A percentile compares a stretch with the other conserved stretches of the same genome.
Conservation (phyloP, 2,888 invertebrate species). For the Deroplatys truncata region DNA sequence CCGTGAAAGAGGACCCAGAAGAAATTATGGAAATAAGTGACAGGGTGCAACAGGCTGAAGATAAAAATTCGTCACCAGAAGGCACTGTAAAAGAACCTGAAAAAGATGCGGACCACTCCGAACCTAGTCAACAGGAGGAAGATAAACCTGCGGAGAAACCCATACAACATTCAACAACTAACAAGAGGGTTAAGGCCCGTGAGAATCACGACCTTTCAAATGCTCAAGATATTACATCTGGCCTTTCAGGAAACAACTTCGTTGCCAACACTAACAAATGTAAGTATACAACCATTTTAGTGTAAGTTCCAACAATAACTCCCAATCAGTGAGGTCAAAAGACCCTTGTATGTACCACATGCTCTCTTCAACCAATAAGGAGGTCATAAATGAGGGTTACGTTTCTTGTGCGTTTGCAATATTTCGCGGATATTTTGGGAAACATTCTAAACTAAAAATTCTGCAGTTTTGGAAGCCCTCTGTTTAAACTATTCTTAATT, state of each 20-base stretch:
- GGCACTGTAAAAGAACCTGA: not conserved
- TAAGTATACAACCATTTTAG: not conserved
- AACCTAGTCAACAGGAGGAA: not conserved
- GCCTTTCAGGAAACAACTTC: slow-evolving; percentile 58
- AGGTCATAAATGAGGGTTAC: too few relatives aligned
- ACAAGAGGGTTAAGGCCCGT: not conserved
- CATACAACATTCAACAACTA: not conserved
- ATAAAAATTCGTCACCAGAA: not conserved
- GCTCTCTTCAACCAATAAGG: too few relatives aligned
- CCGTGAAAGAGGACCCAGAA: not conserved
- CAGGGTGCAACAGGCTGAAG: not conserved
- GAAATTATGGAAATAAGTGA: not conserved
- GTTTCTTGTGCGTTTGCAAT: too few relatives aligned
- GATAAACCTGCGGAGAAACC: not conserved
- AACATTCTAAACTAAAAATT: too few relatives aligned
- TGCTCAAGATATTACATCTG: slow-evolving; percentile 50
- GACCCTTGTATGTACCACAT: too few relatives aligned
- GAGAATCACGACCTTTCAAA: slow-evolving; percentile 18
- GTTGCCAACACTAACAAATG: slow-evolving; percentile 45
- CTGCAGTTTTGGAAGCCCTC: too few relatives aligned
- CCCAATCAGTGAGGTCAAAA: too few relatives aligned
- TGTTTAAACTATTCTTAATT: too few relatives aligned
- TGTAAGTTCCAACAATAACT: not conserved
- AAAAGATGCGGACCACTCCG: not conserved
- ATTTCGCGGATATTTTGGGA: too few relatives aligned